Evolutionary conservation across 2,888 invertebrate species (phyloP).

Genomic region (Stegana nigrithorax): DNA sequence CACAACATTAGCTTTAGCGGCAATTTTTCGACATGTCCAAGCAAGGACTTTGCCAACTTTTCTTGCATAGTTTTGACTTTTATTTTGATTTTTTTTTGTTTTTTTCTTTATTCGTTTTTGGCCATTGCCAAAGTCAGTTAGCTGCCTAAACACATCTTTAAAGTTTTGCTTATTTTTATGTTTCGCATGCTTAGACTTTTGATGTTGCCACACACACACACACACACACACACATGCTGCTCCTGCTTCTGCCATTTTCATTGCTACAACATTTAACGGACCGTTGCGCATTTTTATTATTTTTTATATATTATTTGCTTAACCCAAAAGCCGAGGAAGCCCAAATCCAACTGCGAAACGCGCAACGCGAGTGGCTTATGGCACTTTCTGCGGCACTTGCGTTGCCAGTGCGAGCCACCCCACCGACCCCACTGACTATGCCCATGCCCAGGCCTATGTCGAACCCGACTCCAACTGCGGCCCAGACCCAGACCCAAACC

Average conservation of each 20-base stretch:
- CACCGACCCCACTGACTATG: too few relatives aligned
- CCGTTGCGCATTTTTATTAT: constrained; percentile 58
- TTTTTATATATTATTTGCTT: constrained; percentile 32
- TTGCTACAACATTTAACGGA: constrained; percentile 19
- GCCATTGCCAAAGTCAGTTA: constrained; percentile 24
- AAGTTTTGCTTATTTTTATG: constrained; percentile 1
- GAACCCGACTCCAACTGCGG: too few relatives aligned
- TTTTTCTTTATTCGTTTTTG: constrained; percentile 29
- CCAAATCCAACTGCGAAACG: too few relatives aligned
- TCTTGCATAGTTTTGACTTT: constrained; percentile 19
- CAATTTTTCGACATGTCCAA: too few relatives aligned
- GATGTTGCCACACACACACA: too few relatives aligned
- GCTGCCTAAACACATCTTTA: not conserved
- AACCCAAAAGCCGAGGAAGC: not conserved
- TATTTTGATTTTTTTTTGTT: constrained; percentile 9
- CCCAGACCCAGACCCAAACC: not conserved
- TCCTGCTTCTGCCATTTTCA: not conserved
- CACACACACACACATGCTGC: not conserved
- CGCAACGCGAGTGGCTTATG: too few relatives aligned
- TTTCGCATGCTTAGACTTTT: constrained; percentile 13
- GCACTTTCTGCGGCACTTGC: too few relatives aligned
- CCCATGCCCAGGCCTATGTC: too few relatives aligned
- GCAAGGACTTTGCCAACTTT: too few relatives aligned
- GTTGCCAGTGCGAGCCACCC: too few relatives aligned
- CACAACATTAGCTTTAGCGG: too few relatives aligned